Conservation (phyloP, 2,888 invertebrate species). For the Tinea pellionella region DNA sequence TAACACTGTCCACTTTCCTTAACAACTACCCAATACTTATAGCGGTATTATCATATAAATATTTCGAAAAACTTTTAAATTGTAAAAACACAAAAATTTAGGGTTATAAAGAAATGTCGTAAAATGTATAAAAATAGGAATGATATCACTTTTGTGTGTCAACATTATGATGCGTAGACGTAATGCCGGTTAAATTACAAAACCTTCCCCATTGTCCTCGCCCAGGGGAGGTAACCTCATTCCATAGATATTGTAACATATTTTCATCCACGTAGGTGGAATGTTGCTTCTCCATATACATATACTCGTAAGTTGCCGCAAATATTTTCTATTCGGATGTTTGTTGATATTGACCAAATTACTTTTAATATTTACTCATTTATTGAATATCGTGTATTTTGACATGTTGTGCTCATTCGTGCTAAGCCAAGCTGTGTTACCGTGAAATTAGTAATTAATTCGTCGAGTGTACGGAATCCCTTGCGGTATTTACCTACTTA, state of each 20-base stretch:
- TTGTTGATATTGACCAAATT: background rate
- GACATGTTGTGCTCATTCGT: background rate
- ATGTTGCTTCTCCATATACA: background rate
- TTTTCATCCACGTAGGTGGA: conserved; percentile 19
- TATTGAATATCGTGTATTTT: background rate
- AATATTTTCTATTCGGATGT: background rate
- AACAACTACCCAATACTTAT: conserved; percentile 20
- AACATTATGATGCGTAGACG: conserved; percentile 31
- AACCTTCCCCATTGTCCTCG: conserved; percentile 31
- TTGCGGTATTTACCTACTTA: background rate
- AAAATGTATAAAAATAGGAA: conserved; percentile 21
- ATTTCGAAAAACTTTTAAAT: too few species aligned
- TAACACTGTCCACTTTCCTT: conserved; percentile 43
- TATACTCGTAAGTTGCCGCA: background rate
- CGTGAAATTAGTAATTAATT: background rate
- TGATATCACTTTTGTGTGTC: conserved; percentile 24
- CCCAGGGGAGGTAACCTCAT: conserved; percentile 33
- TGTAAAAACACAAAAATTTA: background rate
- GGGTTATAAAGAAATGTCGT: conserved; percentile 18
- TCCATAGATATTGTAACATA: conserved; percentile 29
- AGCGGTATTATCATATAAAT: conserved; percentile 33
- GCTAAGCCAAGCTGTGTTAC: background rate
- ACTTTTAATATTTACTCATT: background rate
- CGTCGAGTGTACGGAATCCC: background rate
- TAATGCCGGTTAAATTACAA: conserved; percentile 33